A percentile compares a stretch with the other conserved stretches of the same genome.
Evolutionary conservation across 2,113 vertebrate genomes (phyloP).

Genomic region (Syrmaticus mikado): DNA sequence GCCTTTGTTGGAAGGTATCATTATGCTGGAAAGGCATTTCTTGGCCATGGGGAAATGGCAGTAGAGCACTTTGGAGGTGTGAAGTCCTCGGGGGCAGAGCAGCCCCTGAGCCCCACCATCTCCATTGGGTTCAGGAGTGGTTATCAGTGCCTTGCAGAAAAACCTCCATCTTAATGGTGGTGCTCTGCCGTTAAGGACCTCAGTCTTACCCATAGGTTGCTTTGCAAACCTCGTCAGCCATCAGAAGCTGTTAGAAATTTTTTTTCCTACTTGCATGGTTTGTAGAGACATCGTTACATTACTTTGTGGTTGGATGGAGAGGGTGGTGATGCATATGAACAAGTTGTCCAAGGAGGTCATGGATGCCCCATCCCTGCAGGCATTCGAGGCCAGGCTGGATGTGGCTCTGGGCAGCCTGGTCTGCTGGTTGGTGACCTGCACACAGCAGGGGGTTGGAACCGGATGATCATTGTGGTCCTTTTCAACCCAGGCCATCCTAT

Average conservation of each 20-base stretch:
- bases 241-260: background rate
- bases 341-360: no score
- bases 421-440: no score
- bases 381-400: no score
- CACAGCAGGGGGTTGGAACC: no score
- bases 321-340: no score
- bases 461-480: no score
- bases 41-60: background rate
- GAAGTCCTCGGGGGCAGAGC: background rate
- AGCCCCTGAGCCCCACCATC: background rate
- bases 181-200: background rate
- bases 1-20: rapidly evolving
- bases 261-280: rapidly evolving
- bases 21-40: background rate
- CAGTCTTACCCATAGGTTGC: background rate
- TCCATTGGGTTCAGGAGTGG: background rate
- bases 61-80: background rate
- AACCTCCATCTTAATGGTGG: rapidly evolving
- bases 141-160: background rate
- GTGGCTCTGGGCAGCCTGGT: no score
- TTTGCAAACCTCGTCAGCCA: background rate
- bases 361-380: no score
- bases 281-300: rapidly evolving
- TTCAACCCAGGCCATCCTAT: no score
- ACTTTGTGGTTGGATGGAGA: background rate